Conservation (phyloP, 2,888 invertebrate genomes). For the Andrena bucephala region DNA sequence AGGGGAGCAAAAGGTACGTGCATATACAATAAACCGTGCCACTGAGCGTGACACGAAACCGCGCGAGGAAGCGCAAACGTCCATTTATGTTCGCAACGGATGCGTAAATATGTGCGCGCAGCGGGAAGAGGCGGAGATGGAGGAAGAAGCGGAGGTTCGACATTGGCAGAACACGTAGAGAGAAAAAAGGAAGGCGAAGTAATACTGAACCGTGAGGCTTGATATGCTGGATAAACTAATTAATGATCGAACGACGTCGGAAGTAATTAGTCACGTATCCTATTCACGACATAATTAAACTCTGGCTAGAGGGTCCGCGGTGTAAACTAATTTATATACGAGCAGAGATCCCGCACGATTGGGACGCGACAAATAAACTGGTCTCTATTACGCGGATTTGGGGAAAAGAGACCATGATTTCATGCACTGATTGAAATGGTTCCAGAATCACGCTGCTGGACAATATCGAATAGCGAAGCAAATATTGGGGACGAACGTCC, state of each 20-base stretch:
- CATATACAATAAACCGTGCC: conserved; percentile 34
- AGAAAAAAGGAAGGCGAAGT: conserved; percentile 34
- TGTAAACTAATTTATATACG: conserved; percentile 31
- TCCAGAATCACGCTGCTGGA: neutral
- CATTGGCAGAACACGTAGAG: neutral
- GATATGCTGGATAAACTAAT: conserved; percentile 69
- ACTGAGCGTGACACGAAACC: conserved; percentile 47
- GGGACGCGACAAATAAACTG: conserved; percentile 8
- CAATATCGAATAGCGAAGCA: neutral
- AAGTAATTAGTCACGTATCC: conserved; percentile 79
- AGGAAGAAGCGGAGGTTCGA: conserved; percentile 6
- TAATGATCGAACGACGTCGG: conserved; percentile 78
- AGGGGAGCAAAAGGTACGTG: conserved; percentile 24
- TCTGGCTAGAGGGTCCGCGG: conserved; percentile 2
- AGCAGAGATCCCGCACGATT: conserved; percentile 5
- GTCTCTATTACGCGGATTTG: neutral
- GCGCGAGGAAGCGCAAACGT: conserved; percentile 50
- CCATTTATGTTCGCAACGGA: conserved; percentile 38
- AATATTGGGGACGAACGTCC: neutral
- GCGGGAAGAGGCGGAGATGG: conserved; percentile 20
- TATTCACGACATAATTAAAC: conserved; percentile 73
- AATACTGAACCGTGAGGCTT: conserved; percentile 13
- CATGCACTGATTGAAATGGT: neutral
- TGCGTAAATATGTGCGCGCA: conserved; percentile 37
- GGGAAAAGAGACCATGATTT: conserved; percentile 1